A percentile compares a stretch with the other conserved stretches of the same genome.
These are phyloP conservation scores for Tupaia chinensis DNA, from an alignment of 2,113 vertebrate genomes.

Conservation along the genomic window DNA sequence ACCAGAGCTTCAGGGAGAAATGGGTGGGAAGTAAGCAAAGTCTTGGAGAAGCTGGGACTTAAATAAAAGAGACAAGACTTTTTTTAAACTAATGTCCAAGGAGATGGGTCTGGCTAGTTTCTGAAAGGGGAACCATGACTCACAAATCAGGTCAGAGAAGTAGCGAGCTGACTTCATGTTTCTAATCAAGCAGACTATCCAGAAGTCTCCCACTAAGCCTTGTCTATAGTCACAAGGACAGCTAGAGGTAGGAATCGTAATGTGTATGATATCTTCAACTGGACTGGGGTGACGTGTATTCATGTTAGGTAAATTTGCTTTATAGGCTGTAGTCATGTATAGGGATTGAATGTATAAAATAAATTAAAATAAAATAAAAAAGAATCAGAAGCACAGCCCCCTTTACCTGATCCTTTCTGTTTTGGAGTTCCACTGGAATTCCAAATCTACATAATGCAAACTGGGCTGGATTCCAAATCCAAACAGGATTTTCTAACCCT, in stretches of 20 bases:
- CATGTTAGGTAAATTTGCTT: no score
- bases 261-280: no score
- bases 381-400: neutral
- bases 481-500: neutral
- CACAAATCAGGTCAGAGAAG: neutral
- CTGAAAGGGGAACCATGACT: neutral
- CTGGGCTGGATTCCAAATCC: neutral
- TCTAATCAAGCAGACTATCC: neutral
- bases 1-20: neutral
- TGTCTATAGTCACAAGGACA: neutral
- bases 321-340: no score
- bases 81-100: neutral
- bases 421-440: no score
- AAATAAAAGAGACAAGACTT: neutral
- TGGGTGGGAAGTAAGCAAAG: neutral
- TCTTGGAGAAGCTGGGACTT: neutral
- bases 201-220: neutral
- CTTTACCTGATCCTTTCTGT: neutral
- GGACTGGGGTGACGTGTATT: no score
- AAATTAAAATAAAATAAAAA: no score
- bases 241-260: neutral
- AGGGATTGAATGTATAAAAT: no score
- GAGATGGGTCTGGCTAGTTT: neutral
- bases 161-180: neutral
- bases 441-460: neutral